phyloP scores from a whole-genome alignment of 1,140 invertebrate genomes.

The Marisa cornuarietis region DNA sequence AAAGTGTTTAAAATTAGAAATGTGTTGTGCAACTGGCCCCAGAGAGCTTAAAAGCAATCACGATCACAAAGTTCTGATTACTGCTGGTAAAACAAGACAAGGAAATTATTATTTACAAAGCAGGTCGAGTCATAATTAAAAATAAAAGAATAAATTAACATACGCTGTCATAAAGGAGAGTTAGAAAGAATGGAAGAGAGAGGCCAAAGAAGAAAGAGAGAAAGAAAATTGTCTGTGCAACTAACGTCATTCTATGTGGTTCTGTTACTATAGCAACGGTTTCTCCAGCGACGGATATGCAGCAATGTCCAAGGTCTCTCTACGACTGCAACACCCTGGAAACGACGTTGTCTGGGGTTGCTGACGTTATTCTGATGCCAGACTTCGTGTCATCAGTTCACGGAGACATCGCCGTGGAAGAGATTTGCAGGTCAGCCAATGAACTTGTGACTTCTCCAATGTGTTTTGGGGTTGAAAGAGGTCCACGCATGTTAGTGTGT shows the following conservation, averaged over 20 bases:
- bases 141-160: too few species aligned
- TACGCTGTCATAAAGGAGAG: too few species aligned
- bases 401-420: conserved; percentile 15
- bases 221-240: not conserved
- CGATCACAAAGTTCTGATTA: too few species aligned
- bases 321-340: conserved; percentile 30
- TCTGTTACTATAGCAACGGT: conserved; percentile 5
- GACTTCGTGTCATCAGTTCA: conserved; percentile 30
- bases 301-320: conserved; percentile 26
- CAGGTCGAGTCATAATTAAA: too few species aligned
- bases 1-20: too few species aligned
- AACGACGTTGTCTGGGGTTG: conserved; percentile 7
- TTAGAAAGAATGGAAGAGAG: too few species aligned
- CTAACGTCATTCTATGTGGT: conserved; percentile 4
- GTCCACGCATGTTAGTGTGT: not conserved
- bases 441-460: not conserved
- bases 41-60: too few species aligned
- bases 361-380: conserved; percentile 30
- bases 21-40: too few species aligned
- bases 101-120: too few species aligned
- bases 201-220: too few species aligned
- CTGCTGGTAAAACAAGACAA: too few species aligned
- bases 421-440: conserved; percentile 28
- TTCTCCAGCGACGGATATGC: conserved; percentile 17
- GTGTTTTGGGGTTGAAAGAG: not conserved